Evolutionary conservation across 2,888 invertebrate species (phyloP).

Genomic region (Agrochola litura): DNA sequence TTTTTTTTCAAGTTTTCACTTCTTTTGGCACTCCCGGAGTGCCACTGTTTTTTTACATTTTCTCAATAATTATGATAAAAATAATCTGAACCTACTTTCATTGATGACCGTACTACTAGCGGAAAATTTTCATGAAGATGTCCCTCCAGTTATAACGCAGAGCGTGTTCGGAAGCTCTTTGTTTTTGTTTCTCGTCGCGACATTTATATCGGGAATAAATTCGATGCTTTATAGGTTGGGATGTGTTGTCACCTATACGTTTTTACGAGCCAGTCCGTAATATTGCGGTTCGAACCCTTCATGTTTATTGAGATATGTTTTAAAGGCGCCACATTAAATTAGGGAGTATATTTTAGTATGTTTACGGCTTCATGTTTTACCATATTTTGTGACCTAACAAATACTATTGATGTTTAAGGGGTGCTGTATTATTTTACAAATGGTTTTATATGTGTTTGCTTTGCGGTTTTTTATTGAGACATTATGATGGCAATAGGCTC

Average conservation of each 20-base stretch:
- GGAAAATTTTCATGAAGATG: conserved; percentile 75
- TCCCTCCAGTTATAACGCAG: conserved; percentile 67
- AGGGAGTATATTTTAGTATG: conserved; percentile 66
- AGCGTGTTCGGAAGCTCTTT: conserved; percentile 59
- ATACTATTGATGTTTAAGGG: conserved; percentile 35
- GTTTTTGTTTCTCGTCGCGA: conserved; percentile 70
- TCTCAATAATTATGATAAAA: not conserved
- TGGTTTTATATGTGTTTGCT: conserved; percentile 12
- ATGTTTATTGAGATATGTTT: conserved; percentile 75
- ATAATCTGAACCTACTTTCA: not conserved
- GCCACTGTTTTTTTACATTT: not conserved
- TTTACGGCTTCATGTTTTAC: conserved; percentile 54
- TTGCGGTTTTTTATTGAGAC: not conserved
- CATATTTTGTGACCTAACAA: conserved; percentile 51
- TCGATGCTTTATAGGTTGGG: conserved; percentile 78
- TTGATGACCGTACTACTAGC: not conserved
- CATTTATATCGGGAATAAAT: conserved; percentile 80
- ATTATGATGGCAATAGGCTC: not conserved
- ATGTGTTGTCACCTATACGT: conserved; percentile 77
- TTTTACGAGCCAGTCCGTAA: conserved; percentile 75
- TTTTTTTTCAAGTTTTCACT: no score
- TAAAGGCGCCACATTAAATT: conserved; percentile 70
- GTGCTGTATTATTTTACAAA: conserved; percentile 28
- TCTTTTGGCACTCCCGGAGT: no score
- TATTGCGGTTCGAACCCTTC: conserved; percentile 73